Percentiles rank a stretch among this genome's conserved stretches.
These are phyloP conservation scores for Gulo gulo DNA, from an alignment of 2,113 vertebrate species.

Conservation along the genomic window DNA sequence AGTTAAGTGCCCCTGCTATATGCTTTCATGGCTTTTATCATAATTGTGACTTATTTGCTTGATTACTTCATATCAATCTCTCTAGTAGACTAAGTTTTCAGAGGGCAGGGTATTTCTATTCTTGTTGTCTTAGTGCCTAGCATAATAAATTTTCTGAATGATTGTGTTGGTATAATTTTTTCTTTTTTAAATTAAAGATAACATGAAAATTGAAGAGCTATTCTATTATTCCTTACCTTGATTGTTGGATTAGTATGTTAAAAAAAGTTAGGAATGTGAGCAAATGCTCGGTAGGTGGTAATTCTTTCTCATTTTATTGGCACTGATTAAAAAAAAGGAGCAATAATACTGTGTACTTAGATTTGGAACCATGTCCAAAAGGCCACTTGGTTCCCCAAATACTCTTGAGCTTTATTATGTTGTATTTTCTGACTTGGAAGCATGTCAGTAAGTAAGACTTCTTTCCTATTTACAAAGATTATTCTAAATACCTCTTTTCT, in stretches of 20 bases:
- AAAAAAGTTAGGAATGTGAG: background rate
- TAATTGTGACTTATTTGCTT: background rate
- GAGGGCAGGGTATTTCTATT: background rate
- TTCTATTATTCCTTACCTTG: background rate
- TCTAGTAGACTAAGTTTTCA: background rate
- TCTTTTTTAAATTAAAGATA: background rate
- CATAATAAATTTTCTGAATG: background rate
- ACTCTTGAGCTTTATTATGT: background rate
- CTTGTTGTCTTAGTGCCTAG: background rate
- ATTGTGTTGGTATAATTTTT: background rate
- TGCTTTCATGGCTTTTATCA: background rate
- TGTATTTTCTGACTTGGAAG: constrained; percentile 9
- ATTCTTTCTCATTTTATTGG: constrained; percentile 28
- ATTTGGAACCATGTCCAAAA: background rate
- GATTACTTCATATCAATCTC: background rate
- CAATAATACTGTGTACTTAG: background rate
- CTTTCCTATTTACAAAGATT: background rate
- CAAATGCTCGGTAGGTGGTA: background rate
- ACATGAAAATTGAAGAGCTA: background rate
- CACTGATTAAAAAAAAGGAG: background rate
- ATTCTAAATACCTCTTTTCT: background rate
- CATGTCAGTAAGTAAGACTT: background rate
- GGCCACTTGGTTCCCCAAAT: background rate
- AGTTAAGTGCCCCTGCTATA: background rate
- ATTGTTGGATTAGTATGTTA: background rate